Evolutionary conservation across 2,888 invertebrate genomes (phyloP), one percentile per base, ranked within the genome.

Genomic region (Ernsta delagoae): DNA sequence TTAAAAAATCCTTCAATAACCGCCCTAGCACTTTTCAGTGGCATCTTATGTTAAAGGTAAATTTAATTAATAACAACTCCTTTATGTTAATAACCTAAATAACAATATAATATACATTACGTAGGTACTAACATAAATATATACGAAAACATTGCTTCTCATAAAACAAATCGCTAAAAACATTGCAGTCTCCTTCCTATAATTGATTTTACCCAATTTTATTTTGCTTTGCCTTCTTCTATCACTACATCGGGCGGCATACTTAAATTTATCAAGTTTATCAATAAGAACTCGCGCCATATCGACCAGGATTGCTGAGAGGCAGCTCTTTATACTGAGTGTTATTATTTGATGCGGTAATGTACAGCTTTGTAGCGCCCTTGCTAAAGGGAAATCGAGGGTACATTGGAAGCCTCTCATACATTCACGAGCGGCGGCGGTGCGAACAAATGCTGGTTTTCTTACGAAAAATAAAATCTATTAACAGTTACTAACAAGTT

Each of bases 331-430:
- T 81, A 77, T 78, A 76, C 79, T 78, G 80, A 81, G 80, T 81
- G 82, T 85, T 86, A 85, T 86, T 87, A 84, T 87, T 88, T 85
- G 83, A 85, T 84, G 85, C 81, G 85, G 84, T 85, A 84, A 82
- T 83, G 84, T 83, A 82, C 78, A 79, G 82, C 81, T 81, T 82
- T 78, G 79, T 79, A 70, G 75, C 75, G 77, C 79, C 80, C 81
- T 78, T 71, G 76, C 63, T 72, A 73, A 50, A 50, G 74, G 78
- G 71, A 73, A 67, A 72, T 75, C 74, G 75, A 70, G 77, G 79
- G 79, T 78, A 59, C 63, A 71, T 70, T 43, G 54, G 72, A 71
- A 75, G 73, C 70, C 54, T 53, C 68, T 70, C 74, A 75, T 71
- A 77, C 76, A 67, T 74, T 75, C 59, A 36, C 41, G 39, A 56